Conservation (phyloP, 2,113 vertebrate genomes). For the Zingel zingel region DNA sequence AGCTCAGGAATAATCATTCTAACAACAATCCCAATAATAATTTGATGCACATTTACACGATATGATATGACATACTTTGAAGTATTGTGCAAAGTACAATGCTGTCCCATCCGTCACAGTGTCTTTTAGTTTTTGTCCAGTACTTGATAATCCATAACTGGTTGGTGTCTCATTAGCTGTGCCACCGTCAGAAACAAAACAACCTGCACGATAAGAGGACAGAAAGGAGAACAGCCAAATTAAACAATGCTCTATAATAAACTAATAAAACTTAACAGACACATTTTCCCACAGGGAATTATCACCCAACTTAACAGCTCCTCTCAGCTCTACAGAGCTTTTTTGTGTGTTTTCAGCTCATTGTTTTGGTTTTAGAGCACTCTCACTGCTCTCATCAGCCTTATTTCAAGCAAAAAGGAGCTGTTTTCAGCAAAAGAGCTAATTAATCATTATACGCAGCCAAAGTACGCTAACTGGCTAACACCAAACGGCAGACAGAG, state of each 20-base stretch:
- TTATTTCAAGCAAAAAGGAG: no score
- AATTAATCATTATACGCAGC: no score
- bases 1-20: not conserved
- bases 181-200: conserved; percentile 46
- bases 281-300: no score
- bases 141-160: conserved; percentile 42
- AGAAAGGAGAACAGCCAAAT: not conserved
- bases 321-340: no score
- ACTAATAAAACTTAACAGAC: not conserved
- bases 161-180: conserved; percentile 70
- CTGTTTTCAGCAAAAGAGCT: no score
- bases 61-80: not conserved
- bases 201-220: conserved; percentile 45
- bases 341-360: no score
- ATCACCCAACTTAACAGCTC: no score
- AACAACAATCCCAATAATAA: not conserved
- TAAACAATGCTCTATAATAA: not conserved
- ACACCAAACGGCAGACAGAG: no score
- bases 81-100: not conserved
- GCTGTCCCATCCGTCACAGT: not conserved
- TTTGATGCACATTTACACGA: not conserved
- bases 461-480: no score
- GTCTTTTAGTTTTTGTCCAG: conserved; percentile 49
- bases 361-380: no score
- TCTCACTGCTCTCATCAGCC: no score